Evolutionary conservation across 92 coral and sea anemone genomes (phyloP).

Genomic region (Porites divaricata): DNA sequence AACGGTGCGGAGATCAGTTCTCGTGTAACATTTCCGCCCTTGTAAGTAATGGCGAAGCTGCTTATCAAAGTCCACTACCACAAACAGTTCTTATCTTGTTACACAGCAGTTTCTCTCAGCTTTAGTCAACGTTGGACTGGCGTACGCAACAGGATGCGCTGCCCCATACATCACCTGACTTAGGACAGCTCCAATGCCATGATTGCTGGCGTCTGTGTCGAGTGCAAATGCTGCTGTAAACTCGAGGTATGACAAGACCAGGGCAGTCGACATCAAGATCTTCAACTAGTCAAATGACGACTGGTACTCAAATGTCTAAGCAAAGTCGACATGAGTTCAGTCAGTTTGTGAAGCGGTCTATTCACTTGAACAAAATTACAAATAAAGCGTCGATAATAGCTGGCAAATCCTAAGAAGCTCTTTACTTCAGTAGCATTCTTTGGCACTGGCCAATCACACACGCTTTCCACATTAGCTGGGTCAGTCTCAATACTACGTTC

Average conservation of each 20-base stretch:
- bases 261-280: slow-evolving; percentile 28
- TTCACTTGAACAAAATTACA: too few relatives aligned
- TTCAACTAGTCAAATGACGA: slow-evolving; percentile 40
- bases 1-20: slow-evolving; percentile 44
- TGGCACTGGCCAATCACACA: slow-evolving; percentile 56
- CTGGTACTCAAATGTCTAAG: slow-evolving; percentile 39
- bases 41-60: slow-evolving; percentile 32
- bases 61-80: slow-evolving; percentile 32
- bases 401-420: slow-evolving; percentile 63
- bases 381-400: slow-evolving; percentile 47
- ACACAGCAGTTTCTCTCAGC: too few relatives aligned
- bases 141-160: too few relatives aligned
- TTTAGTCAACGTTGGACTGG: too few relatives aligned
- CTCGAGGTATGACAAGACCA: slow-evolving; percentile 41
- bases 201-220: slow-evolving; percentile 37
- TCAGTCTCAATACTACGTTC: slow-evolving; percentile 58
- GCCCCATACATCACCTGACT: too few relatives aligned
- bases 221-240: slow-evolving; percentile 12
- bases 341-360: too few relatives aligned
- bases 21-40: slow-evolving; percentile 32
- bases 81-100: too few relatives aligned
- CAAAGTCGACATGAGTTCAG: slow-evolving; percentile 28
- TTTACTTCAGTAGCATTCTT: slow-evolving; percentile 47
- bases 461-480: slow-evolving; percentile 44
- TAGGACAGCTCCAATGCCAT: too few relatives aligned